Percentiles rank a stretch among this genome's conserved stretches.
phyloP scores from a whole-genome alignment of 2,888 invertebrate genomes.

The Pollenia amentaria region DNA sequence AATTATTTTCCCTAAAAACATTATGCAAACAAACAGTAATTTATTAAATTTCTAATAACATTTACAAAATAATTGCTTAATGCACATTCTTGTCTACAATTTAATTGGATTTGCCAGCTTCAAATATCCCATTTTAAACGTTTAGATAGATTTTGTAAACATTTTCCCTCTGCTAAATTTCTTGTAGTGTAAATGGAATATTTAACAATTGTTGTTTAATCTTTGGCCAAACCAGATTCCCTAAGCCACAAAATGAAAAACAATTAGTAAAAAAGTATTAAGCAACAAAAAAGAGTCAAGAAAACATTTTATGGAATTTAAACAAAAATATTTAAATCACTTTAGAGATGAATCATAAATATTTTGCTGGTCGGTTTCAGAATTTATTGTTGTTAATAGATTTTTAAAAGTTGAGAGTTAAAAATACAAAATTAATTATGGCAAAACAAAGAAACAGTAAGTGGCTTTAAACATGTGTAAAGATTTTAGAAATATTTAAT shows the following conservation, averaged over 20 bases:
- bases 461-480: no score
- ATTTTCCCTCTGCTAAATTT: background rate
- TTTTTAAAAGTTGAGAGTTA: background rate
- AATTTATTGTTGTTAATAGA: background rate
- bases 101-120: background rate
- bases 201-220: background rate
- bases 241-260: constrained; percentile 15
- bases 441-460: no score
- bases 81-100: background rate
- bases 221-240: background rate
- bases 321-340: background rate
- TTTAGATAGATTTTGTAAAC: background rate
- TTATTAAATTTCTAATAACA: background rate
- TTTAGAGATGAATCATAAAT: background rate
- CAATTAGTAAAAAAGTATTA: background rate
- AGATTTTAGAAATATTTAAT: no score
- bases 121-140: background rate
- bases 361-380: background rate
- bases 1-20: no score
- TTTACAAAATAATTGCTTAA: background rate
- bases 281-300: background rate
- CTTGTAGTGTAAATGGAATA: background rate
- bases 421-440: no score
- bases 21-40: no score
- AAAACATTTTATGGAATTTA: background rate